Percentiles rank a stretch among this genome's conserved stretches.
Evolutionary conservation across 2,113 vertebrate species (phyloP).

Genomic region (Oreamnos americanus): DNA sequence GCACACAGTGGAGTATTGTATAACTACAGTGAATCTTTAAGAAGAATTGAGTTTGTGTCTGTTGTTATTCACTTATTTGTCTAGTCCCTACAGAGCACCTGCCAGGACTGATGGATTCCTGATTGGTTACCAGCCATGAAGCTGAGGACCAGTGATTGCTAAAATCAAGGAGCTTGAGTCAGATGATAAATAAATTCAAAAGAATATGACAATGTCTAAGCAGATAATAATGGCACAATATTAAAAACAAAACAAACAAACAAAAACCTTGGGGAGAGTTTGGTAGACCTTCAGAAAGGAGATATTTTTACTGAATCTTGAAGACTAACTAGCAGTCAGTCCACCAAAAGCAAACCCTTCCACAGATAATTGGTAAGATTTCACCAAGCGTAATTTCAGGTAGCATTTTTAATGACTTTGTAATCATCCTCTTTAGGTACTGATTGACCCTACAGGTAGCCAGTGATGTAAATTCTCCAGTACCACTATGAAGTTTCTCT

Average conservation of each 20-base stretch:
- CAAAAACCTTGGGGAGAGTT: not conserved
- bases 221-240: not conserved
- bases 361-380: not conserved
- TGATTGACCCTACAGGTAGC: not conserved
- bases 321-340: not conserved
- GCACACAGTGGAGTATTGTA: not conserved
- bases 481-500: not conserved
- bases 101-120: not conserved
- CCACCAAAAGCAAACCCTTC: not conserved
- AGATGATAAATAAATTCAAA: not conserved
- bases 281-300: not conserved
- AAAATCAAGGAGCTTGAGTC: not conserved
- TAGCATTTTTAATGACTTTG: not conserved
- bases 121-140: not conserved
- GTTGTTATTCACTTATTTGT: not conserved
- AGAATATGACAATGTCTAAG: not conserved
- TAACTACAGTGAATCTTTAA: not conserved
- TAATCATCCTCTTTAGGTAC: not conserved
- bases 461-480: not conserved
- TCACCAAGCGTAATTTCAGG: not conserved
- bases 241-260: not conserved
- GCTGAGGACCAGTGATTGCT: not conserved
- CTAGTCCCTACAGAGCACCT: not conserved
- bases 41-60: not conserved
- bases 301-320: not conserved